Base-by-base conservation (phyloP, 2,113 vertebrate genomes). In the Labeo rohita region DNA sequence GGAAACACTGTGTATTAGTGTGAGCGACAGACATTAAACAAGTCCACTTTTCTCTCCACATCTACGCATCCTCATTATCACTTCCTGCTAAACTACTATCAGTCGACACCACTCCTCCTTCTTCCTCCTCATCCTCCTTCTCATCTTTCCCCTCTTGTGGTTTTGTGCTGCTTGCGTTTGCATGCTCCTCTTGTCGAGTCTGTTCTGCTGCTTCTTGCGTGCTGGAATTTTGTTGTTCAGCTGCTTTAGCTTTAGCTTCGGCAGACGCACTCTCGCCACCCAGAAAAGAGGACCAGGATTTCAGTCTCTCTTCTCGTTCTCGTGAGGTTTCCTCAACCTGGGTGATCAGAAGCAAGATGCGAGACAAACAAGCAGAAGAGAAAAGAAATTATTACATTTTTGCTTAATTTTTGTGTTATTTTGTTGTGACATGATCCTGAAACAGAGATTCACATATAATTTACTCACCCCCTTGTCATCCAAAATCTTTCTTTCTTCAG, bases 321-420 rank as follows among this genome's bases (percentile, higher is more conserved):
- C 97, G 96, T 16, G 96, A 92, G 3, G 97, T 99, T 92, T 99
- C 98, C 85, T 99, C 97, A 89, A 99, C 94, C 98, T 99, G 85
- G 39, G 65, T 49, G 80, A n/a, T 12, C 68, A 50, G 34, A 61
- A 2, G 18, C 39, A 73, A 36, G 59, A 65, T 73, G 39, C 80
- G 16, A 68, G 34, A 45, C 8, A 65, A 36, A 52, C 61, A 85
- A n/a, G 68, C 68, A 72, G 36, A 43, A 39, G 36, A 72, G 4
- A 43, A 43, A 2, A 72, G 36, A 72, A 65, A 65, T 28, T 0
- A 28, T 28, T 50, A 11, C 49, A 50, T 50, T 50, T 50, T 2
- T 50, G 49, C 9, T 3, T 4, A 34, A 34, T 36, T 39, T 39
- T 34, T 39, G 34, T 28, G 6, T 36, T 3, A 68, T 39, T 36